Base-by-base conservation (phyloP, 92 coral and sea anemone genomes). In the Ricordea florida region DNA sequence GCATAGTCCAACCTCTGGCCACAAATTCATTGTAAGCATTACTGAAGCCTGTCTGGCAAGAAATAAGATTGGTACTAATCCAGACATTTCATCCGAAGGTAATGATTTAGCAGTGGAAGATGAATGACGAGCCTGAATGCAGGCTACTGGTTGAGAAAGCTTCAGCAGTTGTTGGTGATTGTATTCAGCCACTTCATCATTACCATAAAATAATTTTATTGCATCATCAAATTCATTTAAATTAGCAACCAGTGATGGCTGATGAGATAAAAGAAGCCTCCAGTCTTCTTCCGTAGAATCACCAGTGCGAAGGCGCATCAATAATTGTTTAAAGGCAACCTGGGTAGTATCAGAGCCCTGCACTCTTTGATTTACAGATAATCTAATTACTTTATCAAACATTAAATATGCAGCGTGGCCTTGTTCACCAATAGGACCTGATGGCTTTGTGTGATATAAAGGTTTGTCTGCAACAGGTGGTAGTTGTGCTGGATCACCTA, bases 381-480 rank as follows among this genome's bases (percentile, higher is more conserved):
- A 42, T 78, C 6, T 68, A 27, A 68, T 78, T 22, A 66, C 78
- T 52, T 63, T 77, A 25, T 77, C 75, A 77, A 77, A 77, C 83
- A 77, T 77, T 50, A 40, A 47, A 77, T 77, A 79, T 79, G 85
- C 72, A 24, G 57, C 17, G 60, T 66, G 81, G 61, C 82, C 88
- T 64, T 74, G 88, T 82, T 82, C 88, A 74, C 76, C 88, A 44
- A 82, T 82, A 62, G 49, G 31, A 25, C 61, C 67, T 46, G 85
- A 82, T 74, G 87, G 72, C 57, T 81, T 71, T 23, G 51, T 32
- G 33, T 71, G 87, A 58, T 82, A 74, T 42, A 82, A 82, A 17
- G 83, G 88, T 57, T 82, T 74, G 58, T 82, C 83, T 45, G 62
- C 77, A 63, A 76, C 83, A 52, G 88, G 88, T 57, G 88, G 82